Base-by-base conservation (phyloP, 2,888 invertebrate species). In the Ernsta delagoae region DNA sequence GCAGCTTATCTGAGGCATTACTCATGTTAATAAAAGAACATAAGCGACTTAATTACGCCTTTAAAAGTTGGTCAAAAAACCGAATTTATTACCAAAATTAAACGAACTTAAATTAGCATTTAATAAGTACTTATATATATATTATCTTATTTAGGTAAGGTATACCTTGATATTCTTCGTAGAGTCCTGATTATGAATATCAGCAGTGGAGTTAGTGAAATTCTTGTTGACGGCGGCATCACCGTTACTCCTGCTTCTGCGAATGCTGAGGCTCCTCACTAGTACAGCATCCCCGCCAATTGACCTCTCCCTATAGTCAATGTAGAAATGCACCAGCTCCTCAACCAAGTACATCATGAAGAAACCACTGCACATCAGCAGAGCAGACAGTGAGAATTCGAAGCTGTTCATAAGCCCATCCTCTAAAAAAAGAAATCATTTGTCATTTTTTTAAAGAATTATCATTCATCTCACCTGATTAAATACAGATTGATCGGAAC, bases 271-370 rank as follows among this genome's bases (percentile, higher is more conserved):
- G 72, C 92, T 93, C 70, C 94, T 84, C 43, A 92, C 92, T 0
- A 94, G 79, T 0, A 87, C 87, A n/a, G 87, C 73, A 0, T 75
- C 65, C 16, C 80, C 75, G 0, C 88, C 86, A 70, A 80, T 85
- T 70, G 75, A 86, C 71, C 83, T 87, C 76, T 94, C 93, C 57
- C 95, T 85, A 5, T 87, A 82, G 79, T 95, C 94, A 63, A 97
- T 91, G 81, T 96, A 96, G 60, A 94, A 81, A 79, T 97, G 97
- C 1, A 97, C 96, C 59, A 96, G 75, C 80, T 97, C 97, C 77
- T 97, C 97, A 11, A 97, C 95, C 6, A 97, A 87, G 80, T 96
- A 97, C 95, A 97, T 96, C 34, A 95, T 87, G 85, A 97, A 96
- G 87, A 97, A 97, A 1, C 97, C 97, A 31, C 90, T 84, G 82